Conservation (phyloP, 2,888 invertebrate genomes). For the Tyria jacobaeae region DNA sequence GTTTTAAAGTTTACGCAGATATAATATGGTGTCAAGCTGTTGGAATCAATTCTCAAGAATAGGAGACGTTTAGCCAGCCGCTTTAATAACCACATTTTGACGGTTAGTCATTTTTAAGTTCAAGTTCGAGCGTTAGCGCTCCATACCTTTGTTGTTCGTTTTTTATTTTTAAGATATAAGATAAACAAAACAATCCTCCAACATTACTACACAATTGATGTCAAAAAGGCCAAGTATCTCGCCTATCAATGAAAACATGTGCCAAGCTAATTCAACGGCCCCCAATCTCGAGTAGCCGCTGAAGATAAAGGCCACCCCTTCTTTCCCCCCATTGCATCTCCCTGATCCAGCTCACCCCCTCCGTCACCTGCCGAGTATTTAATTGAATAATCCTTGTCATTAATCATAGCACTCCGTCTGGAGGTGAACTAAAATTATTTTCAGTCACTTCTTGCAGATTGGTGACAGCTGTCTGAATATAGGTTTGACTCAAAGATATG, state of each 20-base stretch:
- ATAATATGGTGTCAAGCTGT: background rate
- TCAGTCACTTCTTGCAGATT: constrained; percentile 64
- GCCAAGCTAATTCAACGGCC: constrained; percentile 67
- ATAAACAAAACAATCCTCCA: constrained; percentile 18
- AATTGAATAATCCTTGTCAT: constrained; percentile 87
- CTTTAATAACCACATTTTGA: background rate
- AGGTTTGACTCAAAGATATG: background rate
- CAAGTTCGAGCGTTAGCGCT: background rate
- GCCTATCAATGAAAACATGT: constrained; percentile 57
- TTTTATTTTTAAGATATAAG: background rate
- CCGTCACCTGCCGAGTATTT: constrained; percentile 81
- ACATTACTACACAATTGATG: constrained; percentile 29
- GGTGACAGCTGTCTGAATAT: constrained; percentile 34
- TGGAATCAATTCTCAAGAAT: no score
- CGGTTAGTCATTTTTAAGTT: background rate
- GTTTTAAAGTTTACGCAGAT: no score
- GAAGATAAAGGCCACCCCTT: constrained; percentile 61
- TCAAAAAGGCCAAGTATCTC: constrained; percentile 58
- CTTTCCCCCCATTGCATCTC: constrained; percentile 27
- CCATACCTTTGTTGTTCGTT: background rate
- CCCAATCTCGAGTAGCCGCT: constrained; percentile 63
- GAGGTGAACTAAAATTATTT: constrained; percentile 83
- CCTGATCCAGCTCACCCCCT: constrained; percentile 45
- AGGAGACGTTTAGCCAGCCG: background rate
- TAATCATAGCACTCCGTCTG: constrained; percentile 83